phyloP scores from a whole-genome alignment of 2,113 vertebrate species.

The Sinocyclocheilus anophthalmus region DNA sequence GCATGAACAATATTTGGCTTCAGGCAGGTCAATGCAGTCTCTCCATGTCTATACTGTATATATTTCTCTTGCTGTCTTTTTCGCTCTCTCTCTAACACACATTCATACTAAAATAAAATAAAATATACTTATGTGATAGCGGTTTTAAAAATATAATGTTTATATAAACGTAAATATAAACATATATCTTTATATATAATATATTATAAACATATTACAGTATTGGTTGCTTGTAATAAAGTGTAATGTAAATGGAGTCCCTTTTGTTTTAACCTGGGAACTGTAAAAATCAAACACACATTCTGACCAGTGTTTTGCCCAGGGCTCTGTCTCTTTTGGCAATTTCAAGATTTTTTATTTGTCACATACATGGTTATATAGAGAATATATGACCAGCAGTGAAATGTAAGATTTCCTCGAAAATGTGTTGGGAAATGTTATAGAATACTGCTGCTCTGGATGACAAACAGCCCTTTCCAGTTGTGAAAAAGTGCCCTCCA shows the following conservation, averaged over 20 bases:
- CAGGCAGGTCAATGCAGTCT: slow-evolving; percentile 8
- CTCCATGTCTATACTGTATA: slow-evolving; percentile 5
- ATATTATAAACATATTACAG: not conserved
- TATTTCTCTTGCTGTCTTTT: not conserved
- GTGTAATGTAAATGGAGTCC: not conserved
- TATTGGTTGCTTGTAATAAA: not conserved
- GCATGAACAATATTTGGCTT: slow-evolving; percentile 41
- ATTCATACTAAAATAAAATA: not conserved
- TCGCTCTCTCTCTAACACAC: too few relatives aligned
- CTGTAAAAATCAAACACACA: not conserved
- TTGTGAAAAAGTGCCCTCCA: slow-evolving; percentile 3
- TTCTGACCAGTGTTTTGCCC: not conserved
- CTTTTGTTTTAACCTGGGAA: not conserved
- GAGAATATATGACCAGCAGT: too few relatives aligned
- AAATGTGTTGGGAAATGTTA: too few relatives aligned
- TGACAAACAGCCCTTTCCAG: slow-evolving; percentile 10
- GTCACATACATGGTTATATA: too few relatives aligned
- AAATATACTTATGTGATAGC: too few relatives aligned
- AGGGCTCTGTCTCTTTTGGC: not conserved
- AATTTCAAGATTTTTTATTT: too few relatives aligned
- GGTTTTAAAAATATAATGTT: not conserved
- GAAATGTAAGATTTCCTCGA: not conserved
- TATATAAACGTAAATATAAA: not conserved
- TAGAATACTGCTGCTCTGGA: not conserved
- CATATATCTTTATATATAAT: too few relatives aligned